Evolutionary conservation across 1,140 invertebrate genomes (phyloP).

Genomic region (Drosophila pectinifera): DNA sequence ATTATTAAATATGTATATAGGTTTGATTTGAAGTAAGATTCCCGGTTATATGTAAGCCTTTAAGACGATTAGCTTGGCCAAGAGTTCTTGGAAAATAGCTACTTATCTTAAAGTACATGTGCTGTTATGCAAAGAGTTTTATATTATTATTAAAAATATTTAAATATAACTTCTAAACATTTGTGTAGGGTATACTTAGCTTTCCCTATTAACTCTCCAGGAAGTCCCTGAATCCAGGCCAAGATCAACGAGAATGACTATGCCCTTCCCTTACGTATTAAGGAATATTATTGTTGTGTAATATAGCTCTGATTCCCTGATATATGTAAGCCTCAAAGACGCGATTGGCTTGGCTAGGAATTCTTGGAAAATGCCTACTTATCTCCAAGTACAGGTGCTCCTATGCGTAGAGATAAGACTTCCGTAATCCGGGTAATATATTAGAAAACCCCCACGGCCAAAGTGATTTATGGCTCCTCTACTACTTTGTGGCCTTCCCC

Average conservation of each 20-base stretch:
- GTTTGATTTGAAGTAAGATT: background rate
- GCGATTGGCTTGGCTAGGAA: background rate
- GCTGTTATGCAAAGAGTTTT: background rate
- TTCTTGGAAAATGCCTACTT: conserved; percentile 6
- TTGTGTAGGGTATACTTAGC: no score
- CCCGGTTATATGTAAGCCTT: background rate
- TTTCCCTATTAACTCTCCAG: no score
- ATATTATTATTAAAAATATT: no score
- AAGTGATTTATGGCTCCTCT: conserved; percentile 9
- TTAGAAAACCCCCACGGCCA: background rate
- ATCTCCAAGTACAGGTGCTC: background rate
- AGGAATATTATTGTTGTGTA: no score
- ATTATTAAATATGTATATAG: background rate
- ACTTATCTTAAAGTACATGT: conserved; percentile 8
- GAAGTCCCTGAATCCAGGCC: no score
- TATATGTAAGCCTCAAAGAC: background rate
- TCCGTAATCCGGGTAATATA: conserved; percentile 19
- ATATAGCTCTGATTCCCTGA: rapidly evolving
- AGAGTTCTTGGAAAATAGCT: conserved; percentile 2
- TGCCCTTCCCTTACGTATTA: no score
- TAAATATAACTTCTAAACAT: no score
- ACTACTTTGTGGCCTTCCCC: background rate
- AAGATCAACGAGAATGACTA: no score
- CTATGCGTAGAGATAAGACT: conserved; percentile 21
- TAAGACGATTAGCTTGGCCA: background rate